phyloP scores from a whole-genome alignment of 2,113 vertebrate species.

The Fukomys damarensis region DNA sequence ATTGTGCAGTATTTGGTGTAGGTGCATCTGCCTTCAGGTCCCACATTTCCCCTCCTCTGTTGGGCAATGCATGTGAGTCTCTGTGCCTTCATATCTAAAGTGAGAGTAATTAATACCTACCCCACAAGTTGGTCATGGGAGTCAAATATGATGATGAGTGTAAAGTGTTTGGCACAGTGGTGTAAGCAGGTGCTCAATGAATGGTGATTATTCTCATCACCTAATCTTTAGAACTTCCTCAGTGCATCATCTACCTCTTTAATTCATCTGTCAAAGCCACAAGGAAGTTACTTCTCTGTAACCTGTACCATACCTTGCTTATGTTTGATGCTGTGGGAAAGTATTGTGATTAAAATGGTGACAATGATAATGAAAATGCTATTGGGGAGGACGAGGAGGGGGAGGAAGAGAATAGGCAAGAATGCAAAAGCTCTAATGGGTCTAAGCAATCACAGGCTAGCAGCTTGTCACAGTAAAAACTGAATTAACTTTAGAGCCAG shows the following conservation, averaged over 20 bases:
- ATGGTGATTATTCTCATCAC: rapidly evolving
- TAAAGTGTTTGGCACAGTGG: background rate
- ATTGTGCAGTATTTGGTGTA: background rate
- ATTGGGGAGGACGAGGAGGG: no score
- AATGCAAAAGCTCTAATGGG: background rate
- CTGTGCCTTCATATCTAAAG: background rate
- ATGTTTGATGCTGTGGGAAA: background rate
- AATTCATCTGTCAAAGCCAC: background rate
- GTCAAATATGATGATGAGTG: background rate
- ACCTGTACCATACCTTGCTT: background rate
- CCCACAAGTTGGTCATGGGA: background rate
- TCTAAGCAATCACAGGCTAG: background rate
- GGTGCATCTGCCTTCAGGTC: background rate
- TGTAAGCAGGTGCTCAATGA: background rate
- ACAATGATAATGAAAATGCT: no score
- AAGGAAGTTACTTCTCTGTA: background rate
- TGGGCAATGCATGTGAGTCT: background rate
- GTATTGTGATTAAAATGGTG: background rate
- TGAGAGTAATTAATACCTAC: background rate
- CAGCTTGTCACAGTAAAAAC: background rate
- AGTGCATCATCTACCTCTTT: background rate
- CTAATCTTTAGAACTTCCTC: background rate
- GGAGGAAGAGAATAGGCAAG: no score
- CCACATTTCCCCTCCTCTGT: background rate
- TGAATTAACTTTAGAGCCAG: background rate